Evolutionary conservation across 2,113 vertebrate species (phyloP).

Genomic region (Leucopternis melanops): DNA sequence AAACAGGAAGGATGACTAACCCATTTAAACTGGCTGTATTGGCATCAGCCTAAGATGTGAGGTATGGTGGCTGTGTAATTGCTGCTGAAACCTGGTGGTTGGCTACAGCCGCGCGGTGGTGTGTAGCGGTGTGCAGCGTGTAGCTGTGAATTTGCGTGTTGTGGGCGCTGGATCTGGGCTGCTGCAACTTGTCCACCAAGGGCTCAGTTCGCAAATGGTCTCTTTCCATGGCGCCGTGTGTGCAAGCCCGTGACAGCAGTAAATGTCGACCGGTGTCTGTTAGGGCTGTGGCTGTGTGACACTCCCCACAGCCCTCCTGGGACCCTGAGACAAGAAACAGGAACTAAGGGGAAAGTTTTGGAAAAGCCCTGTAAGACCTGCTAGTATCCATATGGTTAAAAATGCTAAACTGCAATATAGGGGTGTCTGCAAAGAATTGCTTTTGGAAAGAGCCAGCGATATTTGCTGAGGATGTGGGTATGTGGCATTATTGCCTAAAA

Average conservation of each 20-base stretch:
- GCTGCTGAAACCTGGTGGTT: neutral
- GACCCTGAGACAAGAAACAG: neutral
- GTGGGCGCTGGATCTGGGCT: neutral
- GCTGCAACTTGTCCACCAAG: neutral
- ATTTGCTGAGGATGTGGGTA: neutral
- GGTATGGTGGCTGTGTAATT: neutral
- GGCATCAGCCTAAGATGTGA: neutral
- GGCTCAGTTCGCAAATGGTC: neutral
- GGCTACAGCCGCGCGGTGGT: neutral
- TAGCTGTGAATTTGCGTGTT: neutral
- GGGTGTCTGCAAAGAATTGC: neutral
- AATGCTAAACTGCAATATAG: neutral
- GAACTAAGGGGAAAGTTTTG: neutral
- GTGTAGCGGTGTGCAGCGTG: neutral
- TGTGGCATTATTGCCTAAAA: neutral
- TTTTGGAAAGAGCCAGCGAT: neutral
- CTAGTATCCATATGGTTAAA: neutral
- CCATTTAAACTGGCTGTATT: neutral
- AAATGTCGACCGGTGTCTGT: accelerated
- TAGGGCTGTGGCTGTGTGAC: neutral
- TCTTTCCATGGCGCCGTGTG: neutral
- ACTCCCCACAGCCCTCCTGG: neutral
- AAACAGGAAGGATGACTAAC: neutral
- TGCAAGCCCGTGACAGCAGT: neutral
- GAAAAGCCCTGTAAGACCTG: neutral